Evolutionary conservation across 2,888 invertebrate species (phyloP), one percentile per base, ranked within the genome.

Genomic region (Cheilosia vulpina): DNA sequence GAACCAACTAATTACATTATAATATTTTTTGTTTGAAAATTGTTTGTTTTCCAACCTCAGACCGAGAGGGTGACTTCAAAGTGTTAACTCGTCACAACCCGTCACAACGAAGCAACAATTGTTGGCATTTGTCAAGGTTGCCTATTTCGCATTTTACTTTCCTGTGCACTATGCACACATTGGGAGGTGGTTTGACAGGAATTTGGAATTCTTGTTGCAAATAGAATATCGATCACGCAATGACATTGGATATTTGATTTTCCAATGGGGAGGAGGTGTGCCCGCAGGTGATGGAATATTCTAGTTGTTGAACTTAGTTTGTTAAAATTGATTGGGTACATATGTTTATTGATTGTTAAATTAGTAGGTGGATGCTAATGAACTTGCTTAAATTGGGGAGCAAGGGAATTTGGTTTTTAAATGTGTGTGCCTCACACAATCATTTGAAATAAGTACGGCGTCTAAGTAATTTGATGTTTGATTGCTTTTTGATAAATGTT

Each of bases 91-190:
- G 19, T 79, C 53, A 65, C n/a, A 21, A 47, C 19, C 47, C 50
- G 19, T 79, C 53, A 65, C n/a, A 21, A 65, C 58, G 38, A 24
- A 65, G 71, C 81, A 77, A 77, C 71, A 77, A 77, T 66, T 82
- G 58, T 77, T 66, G 69, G 65, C 65, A 71, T 82, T 76, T 82
- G 76, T 77, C 82, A 82, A 82, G 82, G 82, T 82, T 82, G 55
- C 72, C 57, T 53, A 45, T 17, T 76, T 82, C 60, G 71, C 60
- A 72, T 72, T 82, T 77, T 66, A 72, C 65, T 77, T 82, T 72
- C 76, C 71, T 71, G 58, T 76, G 43, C 19, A 41, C 57, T 38
- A 34, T 68, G 47, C 38, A 6, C 45, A 24, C 57, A 17, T n/a
- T 55, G 43, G 19, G 24, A 34, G 57, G 47, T 53, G 50, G 53